Conservation (phyloP, 1,140 invertebrate species). For the Rhopalosiphum maidis region DNA sequence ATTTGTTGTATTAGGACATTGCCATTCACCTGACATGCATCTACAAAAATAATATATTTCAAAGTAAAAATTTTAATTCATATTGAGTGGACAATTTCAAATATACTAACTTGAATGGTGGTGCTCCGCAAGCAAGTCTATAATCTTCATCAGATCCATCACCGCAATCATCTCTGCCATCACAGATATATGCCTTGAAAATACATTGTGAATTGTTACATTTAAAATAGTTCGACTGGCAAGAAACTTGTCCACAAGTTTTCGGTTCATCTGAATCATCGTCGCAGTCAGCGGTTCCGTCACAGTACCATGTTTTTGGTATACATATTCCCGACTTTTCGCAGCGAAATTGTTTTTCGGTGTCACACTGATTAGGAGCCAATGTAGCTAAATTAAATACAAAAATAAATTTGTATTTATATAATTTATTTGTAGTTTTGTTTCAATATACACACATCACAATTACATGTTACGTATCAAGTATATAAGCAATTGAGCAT, state of each 20-base stretch:
- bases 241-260: constrained; percentile 79
- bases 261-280: constrained; percentile 90
- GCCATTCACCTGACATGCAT: constrained; percentile 81
- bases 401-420: neutral
- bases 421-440: neutral
- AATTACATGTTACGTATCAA: neutral
- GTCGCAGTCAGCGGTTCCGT: constrained; percentile 90
- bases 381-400: constrained; percentile 68
- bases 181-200: constrained; percentile 93
- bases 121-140: constrained; percentile 76
- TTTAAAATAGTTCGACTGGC: constrained; percentile 80
- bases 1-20: constrained; percentile 80
- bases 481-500: neutral
- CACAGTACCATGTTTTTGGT: constrained; percentile 91
- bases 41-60: constrained; percentile 62
- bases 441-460: neutral
- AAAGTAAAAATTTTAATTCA: neutral
- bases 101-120: constrained; percentile 66
- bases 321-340: constrained; percentile 88
- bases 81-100: neutral
- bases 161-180: constrained; percentile 94
- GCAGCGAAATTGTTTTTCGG: constrained; percentile 90
- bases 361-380: constrained; percentile 84
- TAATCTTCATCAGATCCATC: constrained; percentile 91
- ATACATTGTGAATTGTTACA: constrained; percentile 90